phyloP scores from a whole-genome alignment of 2,113 vertebrate genomes.

The Pteropus alecto region DNA sequence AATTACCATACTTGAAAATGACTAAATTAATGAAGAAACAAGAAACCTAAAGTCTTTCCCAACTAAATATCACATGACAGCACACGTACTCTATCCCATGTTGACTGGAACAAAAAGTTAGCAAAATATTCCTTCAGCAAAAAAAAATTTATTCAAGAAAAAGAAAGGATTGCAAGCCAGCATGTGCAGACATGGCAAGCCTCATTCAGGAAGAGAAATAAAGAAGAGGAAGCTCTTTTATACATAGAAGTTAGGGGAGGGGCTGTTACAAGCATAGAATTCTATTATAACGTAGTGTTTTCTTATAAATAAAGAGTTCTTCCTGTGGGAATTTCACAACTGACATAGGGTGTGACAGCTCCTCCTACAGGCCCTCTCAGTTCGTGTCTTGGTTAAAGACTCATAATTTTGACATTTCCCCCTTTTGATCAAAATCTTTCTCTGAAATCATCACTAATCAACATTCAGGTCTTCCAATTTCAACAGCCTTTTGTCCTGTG shows the following conservation, averaged over 20 bases:
- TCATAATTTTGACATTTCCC: background rate
- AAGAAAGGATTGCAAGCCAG: background rate
- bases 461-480: background rate
- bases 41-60: background rate
- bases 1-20: background rate
- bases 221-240: background rate
- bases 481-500: background rate
- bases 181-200: background rate
- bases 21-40: constrained; percentile 7
- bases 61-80: background rate
- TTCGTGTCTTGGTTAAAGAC: background rate
- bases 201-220: background rate
- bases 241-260: background rate
- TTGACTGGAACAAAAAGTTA: background rate
- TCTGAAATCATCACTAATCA: background rate
- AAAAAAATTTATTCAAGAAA: background rate
- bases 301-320: background rate
- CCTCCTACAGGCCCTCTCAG: background rate
- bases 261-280: background rate
- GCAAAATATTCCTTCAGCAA: background rate
- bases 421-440: background rate
- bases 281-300: background rate
- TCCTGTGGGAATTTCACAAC: background rate
- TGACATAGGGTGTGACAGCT: background rate
- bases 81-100: background rate